Base-by-base conservation (phyloP, 2,888 invertebrate genomes). In the Lasius fuliginosus region DNA sequence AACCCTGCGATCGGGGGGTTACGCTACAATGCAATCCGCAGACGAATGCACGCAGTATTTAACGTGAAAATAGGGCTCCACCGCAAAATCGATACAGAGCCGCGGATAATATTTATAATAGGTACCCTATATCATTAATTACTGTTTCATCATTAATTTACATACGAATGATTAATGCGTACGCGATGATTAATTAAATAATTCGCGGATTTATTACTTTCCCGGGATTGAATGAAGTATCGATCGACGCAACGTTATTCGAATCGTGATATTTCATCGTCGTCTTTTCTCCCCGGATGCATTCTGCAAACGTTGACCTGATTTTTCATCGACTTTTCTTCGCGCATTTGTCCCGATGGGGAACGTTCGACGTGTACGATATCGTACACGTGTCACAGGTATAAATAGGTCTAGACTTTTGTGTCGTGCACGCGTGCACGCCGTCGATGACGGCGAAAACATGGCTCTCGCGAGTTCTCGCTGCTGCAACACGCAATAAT, bases 321-420 rank as follows among this genome's bases (percentile, higher is more conserved):
- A 81, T 81, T 73, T 81, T 62, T 27, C 71, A 77, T 73, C 60
- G 71, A 79, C 71, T 60, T 60, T 79, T 46, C 33, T 23, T 23
- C 58, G 15, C 23, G n/a, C 58, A 46, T 67, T 23, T 23, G 77
- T 71, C 53, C 11, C 42, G 53, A 53, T 18, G 56, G 2, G 65
- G n/a, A 27, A 53, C 36, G 27, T 67, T 53, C 53, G 15, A 27
- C 53, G 33, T 2, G 58, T 53, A 49, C 71, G 60, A 60, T 60
- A 46, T 56, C 73, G 33, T 12, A 42, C 53, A 23, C 46, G 27
- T 40, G 69, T 71, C 79, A 23, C 18, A 8, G 53, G 2, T 46
- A 60, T 36, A 60, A 79, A 73, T 71, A 79, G 71, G 8, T 71
- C 12, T 75, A 56, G 68, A 75, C 53, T 84, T 74, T 74, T 58